Base-by-base conservation (phyloP, 2,888 invertebrate genomes). In the Hirtodrosophila confusa region DNA sequence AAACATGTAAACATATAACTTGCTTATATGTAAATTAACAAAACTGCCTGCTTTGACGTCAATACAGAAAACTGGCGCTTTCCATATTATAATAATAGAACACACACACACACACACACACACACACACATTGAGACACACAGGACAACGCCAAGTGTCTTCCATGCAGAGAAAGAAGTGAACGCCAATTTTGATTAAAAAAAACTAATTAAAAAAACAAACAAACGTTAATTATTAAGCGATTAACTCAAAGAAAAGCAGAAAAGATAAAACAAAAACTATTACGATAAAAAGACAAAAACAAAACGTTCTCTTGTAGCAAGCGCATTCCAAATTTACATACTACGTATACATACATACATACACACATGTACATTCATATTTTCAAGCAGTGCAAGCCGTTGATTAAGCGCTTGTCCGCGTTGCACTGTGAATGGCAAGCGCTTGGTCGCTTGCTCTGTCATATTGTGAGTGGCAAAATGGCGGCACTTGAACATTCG, bases 1-100 rank as follows among this genome's bases (percentile, higher is more conserved):
- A 94, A 97, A 98, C 93, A 98, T 98, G 97, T 98, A 97, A 80
- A 61, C n/a, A 49, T 47, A 27, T 41, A 74, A 86, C 78, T 79
- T 80, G 88, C 66, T 64, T 75, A 54, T 75, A 54, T 75, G 83
- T 83, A 80, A 83, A 88, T 84, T 62, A 88, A 84, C 67, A 69
- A 86, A 88, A 85, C 84, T 85, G 84, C 84, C 84, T 86, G 86
- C 86, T 84, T 84, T 84, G 88, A 86, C 82, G 82, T 83, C 88
- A 82, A 61, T 65, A 78, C 67, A 82, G 78, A 82, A 79, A 87
- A 87, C 79, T 87, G 82, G 82, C 88, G 82, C 82, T 83, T 87
- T 85, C 88, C 82, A 88, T 86, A 86, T 79, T 88, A 83, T 68
- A 67, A 77, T 82, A 78, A 79, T 76, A 82, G 69, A 63, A 55